Conservation (phyloP, 2,888 invertebrate species). For the Congeria kusceri region DNA sequence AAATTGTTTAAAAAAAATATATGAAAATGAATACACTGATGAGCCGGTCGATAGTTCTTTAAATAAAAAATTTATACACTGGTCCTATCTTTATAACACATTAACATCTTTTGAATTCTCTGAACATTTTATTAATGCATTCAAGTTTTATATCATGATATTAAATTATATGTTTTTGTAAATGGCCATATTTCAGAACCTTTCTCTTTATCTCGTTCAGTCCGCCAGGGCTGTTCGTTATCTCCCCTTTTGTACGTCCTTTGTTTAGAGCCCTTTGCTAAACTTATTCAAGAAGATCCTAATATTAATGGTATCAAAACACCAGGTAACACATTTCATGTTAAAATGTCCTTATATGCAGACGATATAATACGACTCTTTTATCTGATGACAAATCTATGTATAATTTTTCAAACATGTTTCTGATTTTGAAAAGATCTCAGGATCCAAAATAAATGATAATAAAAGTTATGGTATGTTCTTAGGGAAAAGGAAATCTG, state of each 20-base stretch:
- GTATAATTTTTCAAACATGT: slow-evolving; percentile 19
- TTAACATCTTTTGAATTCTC: slow-evolving; percentile 61
- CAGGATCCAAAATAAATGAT: slow-evolving; percentile 53
- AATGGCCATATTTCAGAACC: slow-evolving; percentile 49
- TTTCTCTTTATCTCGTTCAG: slow-evolving; percentile 36
- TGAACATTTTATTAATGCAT: slow-evolving; percentile 59
- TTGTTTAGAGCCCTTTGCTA: slow-evolving; percentile 31
- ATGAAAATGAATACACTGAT: too few species aligned
- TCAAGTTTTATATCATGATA: slow-evolving; percentile 58
- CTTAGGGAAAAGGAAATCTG: slow-evolving; percentile 58
- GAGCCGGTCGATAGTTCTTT: too few species aligned
- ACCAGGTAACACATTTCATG: slow-evolving; percentile 10
- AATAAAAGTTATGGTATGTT: slow-evolving; percentile 56
- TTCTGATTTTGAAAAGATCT: slow-evolving; percentile 21
- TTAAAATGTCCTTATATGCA: slow-evolving; percentile 35
- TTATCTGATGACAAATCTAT: slow-evolving; percentile 18
- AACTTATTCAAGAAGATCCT: slow-evolving; percentile 12
- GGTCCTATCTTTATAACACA: slow-evolving; percentile 57
- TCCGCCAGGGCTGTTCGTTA: slow-evolving; percentile 56
- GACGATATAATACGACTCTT: slow-evolving; percentile 30
- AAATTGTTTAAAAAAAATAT: too few species aligned
- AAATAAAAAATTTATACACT: too few species aligned
- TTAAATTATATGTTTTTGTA: slow-evolving; percentile 50
- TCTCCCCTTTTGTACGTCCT: slow-evolving; percentile 48
- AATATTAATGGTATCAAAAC: slow-evolving; percentile 19